Evolutionary conservation across 2,888 invertebrate species (phyloP).

Genomic region (Graphium colonna): DNA sequence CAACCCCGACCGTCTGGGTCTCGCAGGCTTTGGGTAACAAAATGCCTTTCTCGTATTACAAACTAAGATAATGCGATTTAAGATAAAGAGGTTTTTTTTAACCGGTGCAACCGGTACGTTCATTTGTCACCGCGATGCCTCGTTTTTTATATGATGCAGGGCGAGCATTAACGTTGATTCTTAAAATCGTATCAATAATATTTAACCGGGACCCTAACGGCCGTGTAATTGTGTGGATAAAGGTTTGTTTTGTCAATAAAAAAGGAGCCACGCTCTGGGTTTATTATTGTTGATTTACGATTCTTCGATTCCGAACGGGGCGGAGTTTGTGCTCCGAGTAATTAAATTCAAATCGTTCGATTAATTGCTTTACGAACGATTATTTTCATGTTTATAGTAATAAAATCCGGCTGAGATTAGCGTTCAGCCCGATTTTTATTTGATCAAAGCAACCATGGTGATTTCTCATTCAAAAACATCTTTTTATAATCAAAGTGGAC

Average conservation of each 20-base stretch:
- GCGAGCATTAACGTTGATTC: constrained; percentile 22
- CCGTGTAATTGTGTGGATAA: constrained; percentile 74
- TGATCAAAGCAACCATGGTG: neutral
- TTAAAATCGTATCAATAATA: constrained; percentile 45
- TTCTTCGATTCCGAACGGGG: constrained; percentile 55
- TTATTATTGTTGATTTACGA: constrained; percentile 70
- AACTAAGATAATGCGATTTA: constrained; percentile 45
- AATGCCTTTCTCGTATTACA: constrained; percentile 56
- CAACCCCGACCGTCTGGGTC: constrained; percentile 19
- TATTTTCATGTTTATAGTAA: constrained; percentile 33
- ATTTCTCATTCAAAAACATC: neutral
- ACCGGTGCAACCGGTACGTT: neutral
- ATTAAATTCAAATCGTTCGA: constrained; percentile 68
- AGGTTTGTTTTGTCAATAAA: constrained; percentile 67
- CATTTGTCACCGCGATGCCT: constrained; percentile 31
- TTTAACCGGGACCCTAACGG: constrained; percentile 61
- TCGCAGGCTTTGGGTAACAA: constrained; percentile 36
- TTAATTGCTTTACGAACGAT: constrained; percentile 52
- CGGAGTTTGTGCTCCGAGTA: constrained; percentile 60
- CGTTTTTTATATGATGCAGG: constrained; percentile 13
- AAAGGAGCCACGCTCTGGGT: constrained; percentile 39
- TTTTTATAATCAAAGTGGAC: neutral
- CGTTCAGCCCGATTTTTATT: neutral
- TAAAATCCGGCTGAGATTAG: neutral
- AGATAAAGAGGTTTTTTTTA: constrained; percentile 39